A percentile compares a stretch with the other conserved stretches of the same genome.
phyloP scores from a whole-genome alignment of 2,113 vertebrate species.

The Notarius lentiginosus region DNA sequence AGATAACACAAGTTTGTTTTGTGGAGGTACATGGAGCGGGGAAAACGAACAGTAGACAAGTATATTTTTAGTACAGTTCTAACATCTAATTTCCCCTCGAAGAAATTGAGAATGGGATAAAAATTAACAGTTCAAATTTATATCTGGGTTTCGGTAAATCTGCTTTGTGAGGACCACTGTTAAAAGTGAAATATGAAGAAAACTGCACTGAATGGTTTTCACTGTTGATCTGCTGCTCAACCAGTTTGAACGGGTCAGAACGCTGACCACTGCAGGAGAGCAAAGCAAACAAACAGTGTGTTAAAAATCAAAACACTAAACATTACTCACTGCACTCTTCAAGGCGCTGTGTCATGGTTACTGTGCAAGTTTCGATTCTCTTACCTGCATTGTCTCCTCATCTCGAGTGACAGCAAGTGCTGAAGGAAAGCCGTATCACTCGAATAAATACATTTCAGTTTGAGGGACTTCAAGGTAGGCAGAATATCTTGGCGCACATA shows the following conservation, averaged over 20 bases:
- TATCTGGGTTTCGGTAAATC: not conserved
- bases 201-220: not conserved
- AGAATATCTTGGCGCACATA: no score
- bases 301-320: not conserved
- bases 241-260: not conserved
- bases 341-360: no score
- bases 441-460: no score
- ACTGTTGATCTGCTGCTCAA: not conserved
- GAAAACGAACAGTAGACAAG: not conserved
- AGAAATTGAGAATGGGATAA: not conserved
- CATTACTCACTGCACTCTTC: not conserved
- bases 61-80: no score
- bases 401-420: no score
- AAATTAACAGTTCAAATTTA: not conserved
- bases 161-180: not conserved
- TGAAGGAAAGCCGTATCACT: no score
- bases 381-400: no score
- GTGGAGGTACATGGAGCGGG: no score
- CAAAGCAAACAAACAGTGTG: not conserved
- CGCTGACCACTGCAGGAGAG: not conserved
- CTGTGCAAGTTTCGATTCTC: no score
- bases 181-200: not conserved
- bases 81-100: not conserved
- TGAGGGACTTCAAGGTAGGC: no score
- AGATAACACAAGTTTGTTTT: no score